These are phyloP conservation scores for Myopa testacea DNA, from an alignment of 2,888 invertebrate species.

Conservation along the genomic window DNA sequence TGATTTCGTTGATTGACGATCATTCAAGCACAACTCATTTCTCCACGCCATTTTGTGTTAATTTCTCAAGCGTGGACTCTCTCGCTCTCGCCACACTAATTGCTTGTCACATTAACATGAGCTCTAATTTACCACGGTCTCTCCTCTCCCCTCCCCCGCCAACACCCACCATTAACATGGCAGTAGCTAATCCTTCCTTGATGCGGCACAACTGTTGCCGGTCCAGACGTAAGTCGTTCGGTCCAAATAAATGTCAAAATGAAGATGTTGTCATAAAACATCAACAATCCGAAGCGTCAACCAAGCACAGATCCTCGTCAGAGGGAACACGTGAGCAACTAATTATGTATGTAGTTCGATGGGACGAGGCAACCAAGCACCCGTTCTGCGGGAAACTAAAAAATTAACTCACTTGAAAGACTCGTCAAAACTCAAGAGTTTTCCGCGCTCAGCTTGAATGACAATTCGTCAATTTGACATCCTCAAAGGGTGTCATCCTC, in stretches of 20 bases:
- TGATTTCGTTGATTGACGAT: conserved; percentile 42
- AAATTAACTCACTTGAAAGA: neutral
- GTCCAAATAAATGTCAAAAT: conserved; percentile 29
- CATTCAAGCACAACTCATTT: neutral
- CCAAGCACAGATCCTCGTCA: conserved; percentile 28
- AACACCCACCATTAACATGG: neutral
- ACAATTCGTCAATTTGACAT: conserved; percentile 61
- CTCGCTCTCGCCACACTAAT: conserved; percentile 25
- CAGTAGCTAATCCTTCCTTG: conserved; percentile 26
- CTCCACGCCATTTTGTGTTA: conserved; percentile 23
- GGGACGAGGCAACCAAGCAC: neutral
- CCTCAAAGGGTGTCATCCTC: conserved; percentile 39
- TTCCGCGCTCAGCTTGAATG: conserved; percentile 53
- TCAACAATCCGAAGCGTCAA: conserved; percentile 26
- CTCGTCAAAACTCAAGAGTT: neutral
- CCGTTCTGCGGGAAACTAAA: neutral
- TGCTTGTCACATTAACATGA: conserved; percentile 37
- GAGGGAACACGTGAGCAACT: conserved; percentile 27
- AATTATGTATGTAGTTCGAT: conserved; percentile 18
- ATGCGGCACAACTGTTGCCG: conserved; percentile 33
- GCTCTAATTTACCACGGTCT: conserved; percentile 16
- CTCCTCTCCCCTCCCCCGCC: neutral
- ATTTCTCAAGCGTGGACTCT: neutral
- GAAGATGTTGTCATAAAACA: conserved; percentile 36
- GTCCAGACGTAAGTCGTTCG: conserved; percentile 16